phyloP scores from a whole-genome alignment of 1,140 invertebrate species.

The Ostrea denselamellosa region DNA sequence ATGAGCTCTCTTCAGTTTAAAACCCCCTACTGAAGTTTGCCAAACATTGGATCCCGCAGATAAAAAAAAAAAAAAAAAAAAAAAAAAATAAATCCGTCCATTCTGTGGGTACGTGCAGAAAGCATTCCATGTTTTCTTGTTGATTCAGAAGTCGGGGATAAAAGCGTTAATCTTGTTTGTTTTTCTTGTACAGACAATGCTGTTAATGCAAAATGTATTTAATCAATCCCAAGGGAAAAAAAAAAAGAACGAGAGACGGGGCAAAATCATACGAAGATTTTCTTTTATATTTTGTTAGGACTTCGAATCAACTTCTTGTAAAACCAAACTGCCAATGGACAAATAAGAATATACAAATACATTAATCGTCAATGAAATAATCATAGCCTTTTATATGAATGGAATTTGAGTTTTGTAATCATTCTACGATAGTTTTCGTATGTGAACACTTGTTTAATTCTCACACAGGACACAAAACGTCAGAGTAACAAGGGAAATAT shows the following conservation, averaged over 20 bases:
- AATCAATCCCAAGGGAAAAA: background rate
- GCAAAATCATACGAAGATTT: background rate
- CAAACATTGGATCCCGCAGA: background rate
- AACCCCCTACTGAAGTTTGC: background rate
- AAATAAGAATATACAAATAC: no score
- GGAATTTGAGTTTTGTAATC: background rate
- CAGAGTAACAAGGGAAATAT: background rate
- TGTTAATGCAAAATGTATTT: background rate
- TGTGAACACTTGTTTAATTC: slow-evolving; percentile 22
- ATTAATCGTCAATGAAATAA: background rate
- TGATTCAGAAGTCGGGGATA: slow-evolving; percentile 16
- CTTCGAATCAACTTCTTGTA: no score
- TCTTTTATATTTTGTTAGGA: no score
- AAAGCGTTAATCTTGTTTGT: slow-evolving; percentile 15
- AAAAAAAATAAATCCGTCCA: background rate
- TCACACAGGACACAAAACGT: background rate
- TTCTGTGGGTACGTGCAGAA: background rate
- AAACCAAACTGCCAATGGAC: no score
- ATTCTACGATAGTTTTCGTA: background rate
- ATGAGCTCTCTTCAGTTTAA: slow-evolving; percentile 13
- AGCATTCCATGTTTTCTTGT: background rate
- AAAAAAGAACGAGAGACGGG: background rate
- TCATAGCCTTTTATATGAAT: background rate
- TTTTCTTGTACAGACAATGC: background rate
- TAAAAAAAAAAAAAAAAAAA: background rate